phyloP scores from a whole-genome alignment of 2,888 invertebrate genomes.

The Lobophora halterata region DNA sequence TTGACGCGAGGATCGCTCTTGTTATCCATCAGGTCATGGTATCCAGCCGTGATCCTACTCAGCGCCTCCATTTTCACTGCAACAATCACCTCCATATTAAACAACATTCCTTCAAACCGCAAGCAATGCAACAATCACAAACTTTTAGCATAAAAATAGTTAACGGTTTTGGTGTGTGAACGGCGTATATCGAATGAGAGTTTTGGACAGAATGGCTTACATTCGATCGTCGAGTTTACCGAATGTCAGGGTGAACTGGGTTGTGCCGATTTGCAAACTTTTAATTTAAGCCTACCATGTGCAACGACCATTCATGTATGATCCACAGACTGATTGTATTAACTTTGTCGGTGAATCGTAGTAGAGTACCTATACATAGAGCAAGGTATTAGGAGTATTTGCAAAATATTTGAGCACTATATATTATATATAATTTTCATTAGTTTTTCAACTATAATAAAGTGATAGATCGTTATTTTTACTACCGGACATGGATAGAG shows the following conservation, averaged over 20 bases:
- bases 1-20: conserved; percentile 91
- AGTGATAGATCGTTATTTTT: no score
- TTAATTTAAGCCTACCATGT: conserved; percentile 16
- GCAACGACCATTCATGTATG: neutral
- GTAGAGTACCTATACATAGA: no score
- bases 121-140: conserved; percentile 1
- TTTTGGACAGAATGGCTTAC: conserved; percentile 36
- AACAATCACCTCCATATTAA: conserved; percentile 36
- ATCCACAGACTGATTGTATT: conserved; percentile 4
- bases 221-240: conserved; percentile 43
- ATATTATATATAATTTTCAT: no score
- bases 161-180: no score
- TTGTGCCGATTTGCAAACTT: conserved; percentile 30
- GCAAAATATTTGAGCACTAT: no score
- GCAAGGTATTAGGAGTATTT: no score
- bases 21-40: conserved; percentile 91
- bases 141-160: neutral
- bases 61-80: conserved; percentile 82
- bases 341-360: no score
- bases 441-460: no score
- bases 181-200: conserved; percentile 33
- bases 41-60: conserved; percentile 81
- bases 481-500: neutral
- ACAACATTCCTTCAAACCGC: no score
- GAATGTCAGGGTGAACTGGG: conserved; percentile 66